phyloP scores from a whole-genome alignment of 2,888 invertebrate species.

The Pseudococcus viburni region DNA sequence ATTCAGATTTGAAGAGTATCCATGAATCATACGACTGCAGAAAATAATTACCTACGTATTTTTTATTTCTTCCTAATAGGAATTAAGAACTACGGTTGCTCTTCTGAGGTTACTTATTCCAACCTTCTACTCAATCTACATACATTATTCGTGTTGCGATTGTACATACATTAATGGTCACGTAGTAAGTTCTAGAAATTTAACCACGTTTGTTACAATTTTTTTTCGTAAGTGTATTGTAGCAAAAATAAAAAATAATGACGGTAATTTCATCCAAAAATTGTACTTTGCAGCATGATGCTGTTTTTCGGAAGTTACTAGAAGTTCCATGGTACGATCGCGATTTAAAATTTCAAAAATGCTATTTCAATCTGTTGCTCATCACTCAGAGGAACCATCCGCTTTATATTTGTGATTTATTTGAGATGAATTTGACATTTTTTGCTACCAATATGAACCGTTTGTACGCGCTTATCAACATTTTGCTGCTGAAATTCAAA shows the following conservation, averaged over 20 bases:
- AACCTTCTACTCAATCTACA: not conserved
- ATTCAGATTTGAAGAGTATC: no score
- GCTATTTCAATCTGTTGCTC: not conserved
- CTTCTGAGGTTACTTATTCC: not conserved
- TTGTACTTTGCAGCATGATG: not conserved
- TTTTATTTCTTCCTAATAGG: not conserved
- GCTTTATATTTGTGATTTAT: not conserved
- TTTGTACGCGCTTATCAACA: not conserved
- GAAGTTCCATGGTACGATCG: not conserved
- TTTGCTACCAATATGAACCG: not conserved
- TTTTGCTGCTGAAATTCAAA: not conserved
- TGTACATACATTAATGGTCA: not conserved
- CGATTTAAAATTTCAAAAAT: not conserved
- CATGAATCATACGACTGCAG: no score
- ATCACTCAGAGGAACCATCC: not conserved
- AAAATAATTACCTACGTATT: not conserved
- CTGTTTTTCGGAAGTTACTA: not conserved
- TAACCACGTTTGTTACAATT: not conserved
- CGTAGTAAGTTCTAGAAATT: not conserved
- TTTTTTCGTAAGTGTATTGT: no score
- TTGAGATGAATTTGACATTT: not conserved
- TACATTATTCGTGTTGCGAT: not conserved
- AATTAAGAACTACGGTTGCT: not conserved
- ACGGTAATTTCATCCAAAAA: not conserved
- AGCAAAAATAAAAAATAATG: no score